Evolutionary conservation across 2,888 invertebrate species (phyloP).

Genomic region (Cactoblastis cactorum): DNA sequence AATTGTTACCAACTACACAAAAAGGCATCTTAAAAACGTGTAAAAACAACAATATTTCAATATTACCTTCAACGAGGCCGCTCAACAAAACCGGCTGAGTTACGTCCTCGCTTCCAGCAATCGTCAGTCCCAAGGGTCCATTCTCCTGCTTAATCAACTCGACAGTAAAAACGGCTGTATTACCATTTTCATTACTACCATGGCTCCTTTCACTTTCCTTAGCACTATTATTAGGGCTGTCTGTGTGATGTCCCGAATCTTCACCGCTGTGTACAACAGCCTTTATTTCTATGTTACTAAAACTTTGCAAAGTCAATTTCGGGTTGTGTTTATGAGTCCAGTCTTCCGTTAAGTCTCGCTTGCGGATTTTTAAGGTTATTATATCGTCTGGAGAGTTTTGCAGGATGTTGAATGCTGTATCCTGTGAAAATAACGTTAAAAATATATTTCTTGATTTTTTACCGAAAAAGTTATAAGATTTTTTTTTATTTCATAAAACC

Average conservation of each 20-base stretch:
- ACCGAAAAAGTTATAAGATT: not conserved
- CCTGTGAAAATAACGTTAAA: conserved; percentile 49
- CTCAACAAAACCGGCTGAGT: conserved; percentile 90
- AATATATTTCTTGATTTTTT: not conserved
- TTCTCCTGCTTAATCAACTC: conserved; percentile 83
- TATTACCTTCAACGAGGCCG: conserved; percentile 87
- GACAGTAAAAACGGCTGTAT: conserved; percentile 62
- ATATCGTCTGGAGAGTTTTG: conserved; percentile 81
- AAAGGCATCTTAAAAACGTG: too few species aligned
- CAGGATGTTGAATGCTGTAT: conserved; percentile 81
- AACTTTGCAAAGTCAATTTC: conserved; percentile 63
- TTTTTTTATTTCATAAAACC: too few species aligned
- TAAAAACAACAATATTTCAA: too few species aligned
- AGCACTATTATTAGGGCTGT: conserved; percentile 70
- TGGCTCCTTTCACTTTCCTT: conserved; percentile 69
- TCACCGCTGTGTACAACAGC: conserved; percentile 68
- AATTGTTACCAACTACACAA: too few species aligned
- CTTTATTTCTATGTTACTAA: conserved; percentile 69
- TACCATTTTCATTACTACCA: conserved; percentile 54
- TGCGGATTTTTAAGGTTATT: conserved; percentile 70
- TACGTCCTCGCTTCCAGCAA: conserved; percentile 93
- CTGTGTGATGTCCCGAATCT: conserved; percentile 69
- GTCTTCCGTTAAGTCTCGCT: conserved; percentile 66
- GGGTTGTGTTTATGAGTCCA: conserved; percentile 68
- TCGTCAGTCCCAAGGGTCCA: conserved; percentile 90